Evolutionary conservation across 2,797 vertebrate genomes (phyloP).

Genomic region (Adelosebastes latens): DNA sequence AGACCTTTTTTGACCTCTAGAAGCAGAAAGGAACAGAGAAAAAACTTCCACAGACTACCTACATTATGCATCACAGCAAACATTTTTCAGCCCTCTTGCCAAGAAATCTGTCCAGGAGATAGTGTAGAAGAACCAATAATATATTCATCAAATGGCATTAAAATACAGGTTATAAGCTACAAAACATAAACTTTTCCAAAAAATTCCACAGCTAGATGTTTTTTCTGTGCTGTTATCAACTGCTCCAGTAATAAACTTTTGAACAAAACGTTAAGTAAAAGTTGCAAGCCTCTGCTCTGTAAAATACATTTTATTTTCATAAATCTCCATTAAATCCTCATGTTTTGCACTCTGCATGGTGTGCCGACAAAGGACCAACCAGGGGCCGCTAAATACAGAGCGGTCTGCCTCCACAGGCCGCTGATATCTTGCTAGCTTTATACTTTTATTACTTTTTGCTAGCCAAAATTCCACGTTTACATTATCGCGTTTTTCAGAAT

Average conservation of each 20-base stretch:
- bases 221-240: background rate
- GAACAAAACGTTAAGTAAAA: background rate
- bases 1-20: background rate
- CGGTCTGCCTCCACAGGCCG: background rate
- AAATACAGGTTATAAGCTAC: background rate
- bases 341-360: background rate
- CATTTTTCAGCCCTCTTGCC: background rate
- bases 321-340: background rate
- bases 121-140: background rate
- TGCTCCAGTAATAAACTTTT: background rate
- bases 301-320: background rate
- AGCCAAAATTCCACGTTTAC: accelerated
- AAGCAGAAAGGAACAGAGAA: background rate
- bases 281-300: background rate
- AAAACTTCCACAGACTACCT: background rate
- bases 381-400: background rate
- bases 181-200: background rate
- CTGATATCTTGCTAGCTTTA: background rate
- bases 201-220: background rate
- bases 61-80: background rate
- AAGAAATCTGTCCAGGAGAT: background rate
- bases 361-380: background rate
- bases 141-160: background rate
- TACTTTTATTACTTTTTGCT: accelerated
- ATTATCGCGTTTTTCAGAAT: background rate